Base-by-base conservation (phyloP, 2,797 vertebrate species). In the Megaceryle alcyon region DNA sequence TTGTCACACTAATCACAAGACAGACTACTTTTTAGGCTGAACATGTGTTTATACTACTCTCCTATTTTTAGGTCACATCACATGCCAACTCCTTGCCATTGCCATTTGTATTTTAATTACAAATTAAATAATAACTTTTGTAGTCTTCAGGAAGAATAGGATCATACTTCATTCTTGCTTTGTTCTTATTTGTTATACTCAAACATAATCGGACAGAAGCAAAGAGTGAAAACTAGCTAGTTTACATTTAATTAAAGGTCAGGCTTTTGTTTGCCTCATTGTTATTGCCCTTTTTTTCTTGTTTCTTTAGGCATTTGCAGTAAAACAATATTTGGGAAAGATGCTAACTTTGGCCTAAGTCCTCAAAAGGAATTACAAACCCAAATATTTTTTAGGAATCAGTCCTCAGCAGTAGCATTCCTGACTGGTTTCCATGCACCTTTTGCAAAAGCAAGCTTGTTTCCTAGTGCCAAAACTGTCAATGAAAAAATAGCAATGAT, bases 1-100 rank as follows among this genome's bases (percentile, higher is more conserved):
- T 85, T 46, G 68, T 77, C 68, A 65, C 53, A 71, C 37, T 82
- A 78, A 95, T 96, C 96, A 97, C 88, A 94, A 95, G 96, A 95
- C 81, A 79, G 66, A 82, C 37, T 69, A 56, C 60, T 85, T 77
- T 96, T 73, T 43, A 53, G 33, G 23, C 64, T 92, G 82, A 90
- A 79, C 69, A 81, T 56, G 56, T 88, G 81, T 92, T 96, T 82
- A 57, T 77, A 68, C 23, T 57, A 60, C 9, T 64, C 48, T 51
- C 7, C 83, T 96, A 90, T 95, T 95, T 95, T 95, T 94, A 94
- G 49, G 26, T 68, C 5, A 4, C 43, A 82, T 93, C 94, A 93
- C 88, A 84, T 85, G 75, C 31, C 37, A 82, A 51, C 21, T 93
- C 44, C 20, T 70, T 92, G 65, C 29, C 17, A n/a, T 20, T 80